These are phyloP conservation scores for Bubalus kerabau DNA, from an alignment of 2,113 vertebrate species.

Conservation along the genomic window DNA sequence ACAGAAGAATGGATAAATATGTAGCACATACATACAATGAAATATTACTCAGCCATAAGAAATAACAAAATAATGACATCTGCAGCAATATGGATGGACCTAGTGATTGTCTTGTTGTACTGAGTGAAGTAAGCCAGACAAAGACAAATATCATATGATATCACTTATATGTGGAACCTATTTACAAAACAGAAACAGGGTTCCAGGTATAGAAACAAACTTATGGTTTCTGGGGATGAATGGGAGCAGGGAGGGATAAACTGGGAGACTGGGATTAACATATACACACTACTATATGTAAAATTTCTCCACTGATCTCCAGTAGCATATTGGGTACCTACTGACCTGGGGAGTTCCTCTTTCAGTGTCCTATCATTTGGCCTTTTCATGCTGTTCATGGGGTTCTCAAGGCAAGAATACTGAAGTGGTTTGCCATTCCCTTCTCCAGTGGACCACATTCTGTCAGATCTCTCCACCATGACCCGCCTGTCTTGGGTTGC, in stretches of 20 bases:
- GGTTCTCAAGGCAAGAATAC: too few species aligned
- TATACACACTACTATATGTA: neutral
- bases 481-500: too few species aligned
- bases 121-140: neutral
- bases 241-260: accelerated
- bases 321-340: too few species aligned
- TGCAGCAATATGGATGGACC: neutral
- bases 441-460: too few species aligned
- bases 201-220: neutral
- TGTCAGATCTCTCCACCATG: too few species aligned
- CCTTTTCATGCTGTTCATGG: too few species aligned
- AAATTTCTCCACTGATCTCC: neutral
- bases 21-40: neutral
- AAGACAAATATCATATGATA: neutral
- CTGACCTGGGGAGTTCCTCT: too few species aligned
- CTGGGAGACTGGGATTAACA: neutral
- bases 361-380: too few species aligned
- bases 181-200: neutral
- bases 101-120: neutral
- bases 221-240: neutral
- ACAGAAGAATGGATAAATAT: neutral
- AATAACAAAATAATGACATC: neutral
- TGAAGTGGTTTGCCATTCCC: too few species aligned
- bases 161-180: neutral
- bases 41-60: neutral